Evolutionary conservation across 2,797 vertebrate species (phyloP).

Genomic region (Cyprinella venusta): DNA sequence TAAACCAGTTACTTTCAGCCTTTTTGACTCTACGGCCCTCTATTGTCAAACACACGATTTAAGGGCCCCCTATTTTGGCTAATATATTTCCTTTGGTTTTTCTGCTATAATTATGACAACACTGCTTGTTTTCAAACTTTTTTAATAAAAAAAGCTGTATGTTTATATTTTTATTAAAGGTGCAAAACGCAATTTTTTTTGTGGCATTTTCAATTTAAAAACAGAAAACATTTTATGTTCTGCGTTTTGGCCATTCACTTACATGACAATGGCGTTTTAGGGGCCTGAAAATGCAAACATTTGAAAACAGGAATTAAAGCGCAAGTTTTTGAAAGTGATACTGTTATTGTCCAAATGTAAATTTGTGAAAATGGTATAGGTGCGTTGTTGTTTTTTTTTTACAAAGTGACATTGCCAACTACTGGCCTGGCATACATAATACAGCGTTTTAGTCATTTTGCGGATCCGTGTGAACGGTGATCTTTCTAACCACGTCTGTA

Average conservation of each 20-base stretch:
- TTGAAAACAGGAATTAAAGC: neutral
- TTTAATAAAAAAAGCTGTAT: too few species aligned
- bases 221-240: neutral
- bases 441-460: too few species aligned
- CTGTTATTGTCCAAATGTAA: too few species aligned
- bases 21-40: neutral
- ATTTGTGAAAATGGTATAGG: too few species aligned
- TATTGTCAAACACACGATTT: too few species aligned
- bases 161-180: neutral
- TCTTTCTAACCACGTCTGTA: too few species aligned
- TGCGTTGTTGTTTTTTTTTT: too few species aligned
- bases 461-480: too few species aligned
- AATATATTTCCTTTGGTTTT: neutral
- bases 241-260: neutral
- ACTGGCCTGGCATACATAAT: too few species aligned
- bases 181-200: too few species aligned
- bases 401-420: too few species aligned
- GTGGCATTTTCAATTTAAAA: neutral
- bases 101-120: neutral
- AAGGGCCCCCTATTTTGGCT: too few species aligned
- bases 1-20: neutral
- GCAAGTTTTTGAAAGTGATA: neutral
- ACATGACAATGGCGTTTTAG: neutral
- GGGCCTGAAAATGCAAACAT: neutral
- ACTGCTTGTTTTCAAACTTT: neutral